Percentiles rank a stretch among this genome's conserved stretches.
phyloP scores from a whole-genome alignment of 2,797 vertebrate species.

The Rhabdophis nuchalis region DNA sequence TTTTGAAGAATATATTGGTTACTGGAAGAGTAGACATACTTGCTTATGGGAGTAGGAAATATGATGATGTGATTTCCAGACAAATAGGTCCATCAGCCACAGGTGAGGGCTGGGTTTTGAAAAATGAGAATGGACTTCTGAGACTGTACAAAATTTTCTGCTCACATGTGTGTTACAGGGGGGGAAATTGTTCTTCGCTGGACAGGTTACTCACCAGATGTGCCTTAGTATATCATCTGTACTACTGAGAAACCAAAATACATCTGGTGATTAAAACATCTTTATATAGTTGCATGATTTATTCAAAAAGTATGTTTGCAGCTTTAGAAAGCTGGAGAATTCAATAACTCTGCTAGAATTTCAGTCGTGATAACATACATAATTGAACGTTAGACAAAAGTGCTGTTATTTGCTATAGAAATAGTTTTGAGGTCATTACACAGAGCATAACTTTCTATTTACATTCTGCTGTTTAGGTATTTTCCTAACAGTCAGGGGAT shows the following conservation, averaged over 20 bases:
- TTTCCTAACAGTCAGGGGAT: constrained; percentile 53
- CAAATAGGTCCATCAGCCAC: constrained; percentile 42
- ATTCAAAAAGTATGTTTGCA: constrained; percentile 52
- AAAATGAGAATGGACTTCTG: constrained; percentile 33
- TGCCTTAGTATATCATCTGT: constrained; percentile 60
- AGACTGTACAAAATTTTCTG: constrained; percentile 52
- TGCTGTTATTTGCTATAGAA: constrained; percentile 23
- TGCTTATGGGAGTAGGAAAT: constrained; percentile 43
- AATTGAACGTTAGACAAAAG: constrained; percentile 47
- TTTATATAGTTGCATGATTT: constrained; percentile 64
- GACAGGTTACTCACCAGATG: constrained; percentile 67
- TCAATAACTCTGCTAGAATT: constrained; percentile 48
- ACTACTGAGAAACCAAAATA: constrained; percentile 57
- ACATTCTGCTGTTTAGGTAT: constrained; percentile 48
- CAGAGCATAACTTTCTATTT: constrained; percentile 44
- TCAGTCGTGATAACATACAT: constrained; percentile 46
- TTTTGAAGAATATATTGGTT: constrained; percentile 48
- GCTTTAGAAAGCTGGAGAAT: constrained; percentile 46
- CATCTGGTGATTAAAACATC: constrained; percentile 67
- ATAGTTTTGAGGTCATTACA: constrained; percentile 41
- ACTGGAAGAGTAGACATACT: constrained; percentile 50
- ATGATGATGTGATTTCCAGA: constrained; percentile 57
- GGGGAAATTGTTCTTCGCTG: constrained; percentile 49
- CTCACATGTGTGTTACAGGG: constrained; percentile 41
- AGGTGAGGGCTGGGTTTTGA: constrained; percentile 46